Percentiles rank a stretch among this genome's conserved stretches.
These are phyloP conservation scores for Ecliptopera silaceata DNA, from an alignment of 2,888 invertebrate species.

Conservation along the genomic window DNA sequence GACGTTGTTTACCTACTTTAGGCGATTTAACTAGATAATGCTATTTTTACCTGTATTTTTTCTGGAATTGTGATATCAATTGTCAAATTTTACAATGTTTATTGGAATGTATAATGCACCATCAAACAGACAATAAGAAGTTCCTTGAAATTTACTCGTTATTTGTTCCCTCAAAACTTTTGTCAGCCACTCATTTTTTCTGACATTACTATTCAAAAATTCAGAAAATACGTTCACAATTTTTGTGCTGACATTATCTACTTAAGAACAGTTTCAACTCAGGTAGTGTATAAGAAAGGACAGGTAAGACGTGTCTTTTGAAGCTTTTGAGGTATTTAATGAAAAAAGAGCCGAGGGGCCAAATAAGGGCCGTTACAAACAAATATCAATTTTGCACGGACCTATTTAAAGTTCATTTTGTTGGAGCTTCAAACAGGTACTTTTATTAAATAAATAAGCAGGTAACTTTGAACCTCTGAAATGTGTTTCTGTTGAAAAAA, in stretches of 20 bases:
- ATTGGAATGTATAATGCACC: too few species aligned
- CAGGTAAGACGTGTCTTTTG: slow-evolving; percentile 35
- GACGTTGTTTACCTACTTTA: too few species aligned
- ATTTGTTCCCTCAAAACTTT: background rate
- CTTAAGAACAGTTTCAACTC: slow-evolving; percentile 26
- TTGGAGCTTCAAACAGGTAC: background rate
- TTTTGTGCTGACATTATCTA: slow-evolving; percentile 16
- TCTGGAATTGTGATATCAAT: too few species aligned
- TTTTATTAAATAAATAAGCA: slow-evolving; percentile 16
- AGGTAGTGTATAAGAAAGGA: slow-evolving; percentile 33
- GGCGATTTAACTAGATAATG: too few species aligned
- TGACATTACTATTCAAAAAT: background rate
- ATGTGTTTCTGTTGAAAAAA: slow-evolving; percentile 5
- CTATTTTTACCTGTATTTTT: too few species aligned
- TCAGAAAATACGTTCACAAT: slow-evolving; percentile 7
- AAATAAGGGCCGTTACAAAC: slow-evolving; percentile 14
- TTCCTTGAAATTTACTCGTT: background rate
- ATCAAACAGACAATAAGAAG: background rate
- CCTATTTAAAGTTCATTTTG: slow-evolving; percentile 11
- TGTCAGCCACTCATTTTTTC: background rate
- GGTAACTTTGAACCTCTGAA: slow-evolving; percentile 22
- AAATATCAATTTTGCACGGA: slow-evolving; percentile 17
- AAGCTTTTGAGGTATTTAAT: slow-evolving; percentile 31
- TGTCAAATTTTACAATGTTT: too few species aligned
- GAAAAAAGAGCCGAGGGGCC: slow-evolving; percentile 17